Base-by-base conservation (phyloP, 2,888 invertebrate species). In the Gastracanthus pulcherrimus region DNA sequence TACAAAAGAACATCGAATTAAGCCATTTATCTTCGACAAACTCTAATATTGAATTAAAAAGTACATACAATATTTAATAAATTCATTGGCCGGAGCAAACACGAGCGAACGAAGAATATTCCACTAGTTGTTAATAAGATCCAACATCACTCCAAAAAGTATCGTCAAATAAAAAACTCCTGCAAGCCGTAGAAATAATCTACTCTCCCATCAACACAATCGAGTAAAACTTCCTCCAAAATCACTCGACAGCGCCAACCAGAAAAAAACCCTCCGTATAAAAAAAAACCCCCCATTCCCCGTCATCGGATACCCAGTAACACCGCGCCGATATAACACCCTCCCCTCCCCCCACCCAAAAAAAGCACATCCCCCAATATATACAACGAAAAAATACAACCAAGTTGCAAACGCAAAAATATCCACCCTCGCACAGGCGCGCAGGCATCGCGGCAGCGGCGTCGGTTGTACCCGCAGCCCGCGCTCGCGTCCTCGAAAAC, bases 341-440 rank as follows among this genome's bases (percentile, higher is more conserved):
- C 6, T 19, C 13, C 51, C 51, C 19, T 9, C 7, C 45, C 1
- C 48, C 31, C 26, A 38, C 67, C 23, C 13, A 41, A 67, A 29
- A 19, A 48, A 11, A 19, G 6, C 26, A 9, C 11, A 6, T 48
- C 9, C 26, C 23, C 19, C 11, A 16, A 16, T 19, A 29, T 31
- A 31, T n/a, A 45, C n/a, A 67, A 48, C 67, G 41, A 31, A 29
- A 31, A 69, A 26, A 48, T 29, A 48, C 9, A 29, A 6, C 29
- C 31, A 69, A 45, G 6, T 16, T 26, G 34, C 23, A 76, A 45
- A 55, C 58, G 55, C 51, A 76, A 67, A 76, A 58, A 55, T 55
- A 55, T 26, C 41, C 51, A 23, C 23, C 19, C 23, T 26, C 36
- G 3, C 51, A 23, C 5, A 16, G 11, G 51, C 23, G 23, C 23